Evolutionary conservation across 2,888 invertebrate species (phyloP), one percentile per base, ranked within the genome.

Genomic region (Drymonia ruficornis): DNA sequence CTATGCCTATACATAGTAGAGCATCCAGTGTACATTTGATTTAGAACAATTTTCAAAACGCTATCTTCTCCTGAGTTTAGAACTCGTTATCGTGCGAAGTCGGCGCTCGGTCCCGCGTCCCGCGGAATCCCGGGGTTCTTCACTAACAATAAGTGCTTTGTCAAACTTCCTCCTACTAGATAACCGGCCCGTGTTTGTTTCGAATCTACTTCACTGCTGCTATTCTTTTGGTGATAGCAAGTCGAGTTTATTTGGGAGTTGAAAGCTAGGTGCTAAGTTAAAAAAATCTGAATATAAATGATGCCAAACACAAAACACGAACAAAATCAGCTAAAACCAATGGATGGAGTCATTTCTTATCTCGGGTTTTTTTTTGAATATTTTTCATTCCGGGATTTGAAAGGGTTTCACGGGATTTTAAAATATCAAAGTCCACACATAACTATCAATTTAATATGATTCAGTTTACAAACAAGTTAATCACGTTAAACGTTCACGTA

Each of bases 121-220:
- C 61, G 63, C 69, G 68, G 68, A 70, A 68, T 70, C 64, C 67
- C 61, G 65, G 50, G 72, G 75, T 83, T 81, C 82, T 85, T 81
- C 76, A 71, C 82, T 72, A 80, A 89, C 86, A 87, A 88, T 87
- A 89, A 89, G 87, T 83, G 86, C 83, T 87, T 85, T 88, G 86
- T 86, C 87, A 87, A 89, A 89, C 81, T 89, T 83, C 64, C 68
- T 67, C 77, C 65, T 59, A 51, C 61, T 76, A 84, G 86, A 87
- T 87, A 88, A 85, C 82, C 71, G 75, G 82, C 79, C 83, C 78
- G 79, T 78, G 76, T 85, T 86, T 87, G 85, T 85, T 84, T 77
- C 74, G 63, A 60, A 55, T 45, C 50, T 76, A 79, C 74, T 83
- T 74, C 64, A 61, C 61, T 72, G 65, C 65, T 70, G 67, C 59